Evolutionary conservation across 2,888 invertebrate species (phyloP), one percentile per base, ranked within the genome.

Genomic region (Xestia xanthographa): DNA sequence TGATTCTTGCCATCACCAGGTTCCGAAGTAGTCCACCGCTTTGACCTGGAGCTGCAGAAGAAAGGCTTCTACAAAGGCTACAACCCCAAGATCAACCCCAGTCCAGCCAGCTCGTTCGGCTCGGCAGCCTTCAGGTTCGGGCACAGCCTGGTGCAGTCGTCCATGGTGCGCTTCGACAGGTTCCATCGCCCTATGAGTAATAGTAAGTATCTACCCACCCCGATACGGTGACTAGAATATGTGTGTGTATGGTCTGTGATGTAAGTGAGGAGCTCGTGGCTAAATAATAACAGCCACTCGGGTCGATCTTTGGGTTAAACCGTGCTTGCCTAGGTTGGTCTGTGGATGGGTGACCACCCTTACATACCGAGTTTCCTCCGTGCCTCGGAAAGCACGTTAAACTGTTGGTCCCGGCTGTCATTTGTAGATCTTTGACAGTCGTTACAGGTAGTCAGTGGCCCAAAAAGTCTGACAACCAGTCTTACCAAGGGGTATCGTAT

Each of bases 61-160:
- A 97, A 97, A 66, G 98, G 98, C 0, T 98, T 97, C 92, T 98
- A 97, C 91, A 95, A 97, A 5, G 97, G 97, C 11, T 98, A 98
- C 92, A 97, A 98, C 89, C 93, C 97, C 0, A 97, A 97, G 82
- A 95, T 97, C 4, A 98, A 98, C 94, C 98, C 98, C 0, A 97
- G 97, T 5, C 97, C 98, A 0, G 98, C 98, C 1, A 98, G 98
- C 92, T 97, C 98, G 0, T 98, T 98, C 93, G 97, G 98, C 0
- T 97, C 98, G 0, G 98, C 98, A 0, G 98, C 98, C 5, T 98
- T 98, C 93, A 97, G 98, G 38, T 98, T 98, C 92, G 98, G 98
- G 0, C 98, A 98, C 92, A 98, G 98, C 63, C 95, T 99, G 83
- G 98, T 99, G 5, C 98, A 98, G 90, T 97, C 97, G 11, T 97